Conservation (phyloP, 2,113 vertebrate species). For the Callocephalon fimbriatum region DNA sequence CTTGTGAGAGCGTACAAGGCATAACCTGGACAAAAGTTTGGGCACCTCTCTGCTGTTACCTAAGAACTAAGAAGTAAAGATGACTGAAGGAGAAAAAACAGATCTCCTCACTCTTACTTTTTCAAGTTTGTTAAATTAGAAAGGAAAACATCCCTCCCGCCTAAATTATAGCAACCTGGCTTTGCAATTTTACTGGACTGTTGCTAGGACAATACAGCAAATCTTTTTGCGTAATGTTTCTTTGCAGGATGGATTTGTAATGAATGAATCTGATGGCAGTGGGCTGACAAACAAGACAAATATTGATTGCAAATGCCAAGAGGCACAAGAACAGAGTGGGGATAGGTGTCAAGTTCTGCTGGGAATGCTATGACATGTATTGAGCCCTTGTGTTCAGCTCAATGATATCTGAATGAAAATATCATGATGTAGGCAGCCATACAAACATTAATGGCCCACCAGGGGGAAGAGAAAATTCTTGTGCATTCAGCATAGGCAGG, state of each 20-base stretch:
- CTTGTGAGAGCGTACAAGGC: neutral
- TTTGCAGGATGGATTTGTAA: neutral
- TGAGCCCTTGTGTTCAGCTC: neutral
- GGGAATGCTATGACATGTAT: neutral
- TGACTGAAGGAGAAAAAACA: neutral
- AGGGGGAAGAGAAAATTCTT: neutral
- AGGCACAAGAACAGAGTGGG: neutral
- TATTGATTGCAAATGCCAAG: neutral
- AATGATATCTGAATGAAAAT: neutral
- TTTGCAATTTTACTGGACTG: neutral
- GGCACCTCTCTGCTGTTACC: neutral
- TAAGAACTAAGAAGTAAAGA: neutral
- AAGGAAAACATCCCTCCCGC: neutral
- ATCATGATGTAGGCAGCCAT: neutral
- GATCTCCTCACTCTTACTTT: neutral
- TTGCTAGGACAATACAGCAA: neutral
- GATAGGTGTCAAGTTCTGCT: neutral
- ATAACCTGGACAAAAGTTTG: neutral
- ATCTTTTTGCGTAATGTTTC: neutral
- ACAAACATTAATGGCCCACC: fast-evolving
- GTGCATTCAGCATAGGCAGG: neutral
- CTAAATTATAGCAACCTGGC: neutral
- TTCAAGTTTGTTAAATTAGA: neutral
- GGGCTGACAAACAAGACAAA: neutral
- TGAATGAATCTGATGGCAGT: neutral